Evolutionary conservation across 1,140 invertebrate species (phyloP).

Genomic region (Cydia splendana): DNA sequence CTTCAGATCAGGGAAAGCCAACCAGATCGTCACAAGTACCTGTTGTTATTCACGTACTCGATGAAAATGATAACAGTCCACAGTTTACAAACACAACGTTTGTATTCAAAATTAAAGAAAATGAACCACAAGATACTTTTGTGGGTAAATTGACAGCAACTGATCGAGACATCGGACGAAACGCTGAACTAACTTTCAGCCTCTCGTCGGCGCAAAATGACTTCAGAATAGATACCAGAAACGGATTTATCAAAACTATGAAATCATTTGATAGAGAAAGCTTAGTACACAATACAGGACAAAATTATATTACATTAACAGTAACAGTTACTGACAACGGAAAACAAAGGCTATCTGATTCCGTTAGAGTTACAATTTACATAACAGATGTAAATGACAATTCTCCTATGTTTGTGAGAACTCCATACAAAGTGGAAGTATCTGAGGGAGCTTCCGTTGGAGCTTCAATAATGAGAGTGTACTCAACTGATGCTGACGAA

Average conservation of each 20-base stretch:
- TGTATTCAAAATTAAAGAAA: slow-evolving; percentile 92
- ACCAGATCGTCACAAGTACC: slow-evolving; percentile 89
- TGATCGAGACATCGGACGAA: slow-evolving; percentile 94
- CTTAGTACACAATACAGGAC: slow-evolving; percentile 86
- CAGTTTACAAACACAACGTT: slow-evolving; percentile 93
- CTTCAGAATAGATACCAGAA: slow-evolving; percentile 93
- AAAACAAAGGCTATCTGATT: slow-evolving; percentile 87
- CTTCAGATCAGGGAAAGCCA: slow-evolving; percentile 88
- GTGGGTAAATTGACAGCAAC: slow-evolving; percentile 93
- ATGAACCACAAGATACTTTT: slow-evolving; percentile 92
- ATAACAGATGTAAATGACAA: slow-evolving; percentile 97
- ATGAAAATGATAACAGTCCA: slow-evolving; percentile 98
- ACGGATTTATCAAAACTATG: slow-evolving; percentile 94
- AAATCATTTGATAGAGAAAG: slow-evolving; percentile 93
- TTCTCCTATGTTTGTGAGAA: slow-evolving; percentile 89
- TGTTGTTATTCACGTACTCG: slow-evolving; percentile 94
- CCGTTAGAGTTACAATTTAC: slow-evolving; percentile 93
- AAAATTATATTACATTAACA: slow-evolving; percentile 89
- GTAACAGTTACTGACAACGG: slow-evolving; percentile 95
- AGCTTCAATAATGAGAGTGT: slow-evolving; percentile 90
- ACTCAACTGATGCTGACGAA: slow-evolving; percentile 93
- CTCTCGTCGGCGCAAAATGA: slow-evolving; percentile 88
- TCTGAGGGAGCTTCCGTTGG: slow-evolving; percentile 89
- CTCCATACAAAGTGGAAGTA: slow-evolving; percentile 91
- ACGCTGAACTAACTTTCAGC: slow-evolving; percentile 94